A percentile compares a stretch with the other conserved stretches of the same genome.
These are phyloP conservation scores for Rhopilema esculentum DNA, from an alignment of 30 jellyfish, hydroid and myxozoan genomes.

Conservation along the genomic window DNA sequence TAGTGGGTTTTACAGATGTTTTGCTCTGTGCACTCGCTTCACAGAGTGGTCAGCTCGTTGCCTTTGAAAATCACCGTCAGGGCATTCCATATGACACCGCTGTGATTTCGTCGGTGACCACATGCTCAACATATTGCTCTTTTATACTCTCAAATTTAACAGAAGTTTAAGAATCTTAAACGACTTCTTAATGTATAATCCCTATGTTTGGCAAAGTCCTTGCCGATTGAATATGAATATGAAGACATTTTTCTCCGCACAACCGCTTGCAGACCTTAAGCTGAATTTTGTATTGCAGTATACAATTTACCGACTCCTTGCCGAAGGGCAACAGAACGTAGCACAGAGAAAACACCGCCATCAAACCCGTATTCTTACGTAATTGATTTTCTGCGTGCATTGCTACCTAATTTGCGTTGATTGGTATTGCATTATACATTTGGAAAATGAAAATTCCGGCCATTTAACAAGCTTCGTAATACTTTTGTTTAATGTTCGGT, in stretches of 20 bases:
- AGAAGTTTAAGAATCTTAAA: not conserved
- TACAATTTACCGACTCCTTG: not conserved
- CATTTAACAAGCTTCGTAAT: no score
- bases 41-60: not conserved
- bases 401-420: not conserved
- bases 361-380: not conserved
- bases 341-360: not conserved
- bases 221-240: not conserved
- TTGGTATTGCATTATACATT: not conserved
- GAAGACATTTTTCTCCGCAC: not conserved
- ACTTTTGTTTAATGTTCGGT: no score
- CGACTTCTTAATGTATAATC: not conserved
- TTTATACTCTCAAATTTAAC: not conserved
- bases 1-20: constrained; percentile 18
- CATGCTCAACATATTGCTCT: constrained; percentile 34
- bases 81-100: constrained; percentile 5
- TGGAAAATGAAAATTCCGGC: no score
- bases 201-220: not conserved
- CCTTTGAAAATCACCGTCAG: not conserved
- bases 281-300: not conserved
- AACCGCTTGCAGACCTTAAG: not conserved
- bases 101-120: constrained; percentile 25
- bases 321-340: not conserved
- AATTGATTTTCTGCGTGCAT: not conserved
- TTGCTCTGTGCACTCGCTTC: constrained; percentile 10